Evolutionary conservation across 2,888 invertebrate genomes (phyloP).

Genomic region (Spicauda simplicius): DNA sequence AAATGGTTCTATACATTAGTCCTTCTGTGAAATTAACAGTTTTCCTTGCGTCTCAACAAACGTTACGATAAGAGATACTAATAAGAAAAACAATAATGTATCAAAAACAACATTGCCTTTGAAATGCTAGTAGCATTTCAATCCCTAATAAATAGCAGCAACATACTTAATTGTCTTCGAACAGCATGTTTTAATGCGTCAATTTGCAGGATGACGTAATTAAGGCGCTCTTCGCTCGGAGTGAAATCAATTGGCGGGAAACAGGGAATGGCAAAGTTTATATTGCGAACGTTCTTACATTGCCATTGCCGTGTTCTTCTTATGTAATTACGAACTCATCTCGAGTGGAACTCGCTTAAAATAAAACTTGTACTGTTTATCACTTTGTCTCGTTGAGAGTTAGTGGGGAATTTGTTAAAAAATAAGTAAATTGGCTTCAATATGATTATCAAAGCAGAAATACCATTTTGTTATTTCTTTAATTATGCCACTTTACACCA

Average conservation of each 20-base stretch:
- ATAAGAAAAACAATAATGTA: too few relatives aligned
- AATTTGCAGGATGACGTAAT: slow-evolving; percentile 37
- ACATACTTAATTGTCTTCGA: slow-evolving; percentile 29
- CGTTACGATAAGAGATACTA: slow-evolving; percentile 42
- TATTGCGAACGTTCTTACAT: slow-evolving; percentile 29
- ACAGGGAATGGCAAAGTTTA: slow-evolving; percentile 24
- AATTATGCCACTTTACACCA: too few relatives aligned
- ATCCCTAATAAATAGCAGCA: slow-evolving; percentile 9
- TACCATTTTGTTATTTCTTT: too few relatives aligned
- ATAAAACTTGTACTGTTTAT: slow-evolving; percentile 62
- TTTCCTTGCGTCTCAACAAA: too few relatives aligned
- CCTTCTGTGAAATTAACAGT: too few relatives aligned
- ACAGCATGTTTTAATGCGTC: slow-evolving; percentile 34
- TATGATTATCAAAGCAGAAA: too few relatives aligned
- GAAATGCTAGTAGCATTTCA: not conserved
- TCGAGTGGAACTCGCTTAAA: slow-evolving; percentile 51
- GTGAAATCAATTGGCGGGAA: slow-evolving; percentile 36
- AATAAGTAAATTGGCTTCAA: too few relatives aligned
- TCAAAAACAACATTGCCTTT: too few relatives aligned
- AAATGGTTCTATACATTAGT: too few relatives aligned
- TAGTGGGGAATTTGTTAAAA: not conserved
- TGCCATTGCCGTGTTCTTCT: slow-evolving; percentile 24
- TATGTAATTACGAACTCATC: slow-evolving; percentile 61
- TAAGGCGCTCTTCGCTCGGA: slow-evolving; percentile 20
- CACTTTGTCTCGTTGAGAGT: not conserved